Conservation (phyloP, 1,140 invertebrate genomes). For the Colletes latitarsis region DNA sequence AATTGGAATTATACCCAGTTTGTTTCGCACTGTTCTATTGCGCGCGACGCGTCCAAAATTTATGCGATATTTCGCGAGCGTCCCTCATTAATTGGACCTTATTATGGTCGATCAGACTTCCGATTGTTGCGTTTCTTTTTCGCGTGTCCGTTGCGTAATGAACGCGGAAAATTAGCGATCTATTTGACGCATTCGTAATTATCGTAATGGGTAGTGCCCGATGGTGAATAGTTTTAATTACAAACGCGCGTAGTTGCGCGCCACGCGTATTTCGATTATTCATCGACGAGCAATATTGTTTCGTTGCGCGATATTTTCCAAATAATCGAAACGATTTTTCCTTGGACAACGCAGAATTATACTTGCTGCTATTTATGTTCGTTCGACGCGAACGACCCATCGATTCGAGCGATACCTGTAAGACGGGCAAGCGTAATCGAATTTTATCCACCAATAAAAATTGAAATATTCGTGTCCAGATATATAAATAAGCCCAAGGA, state of each 20-base stretch:
- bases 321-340: too few relatives aligned
- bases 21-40: neutral
- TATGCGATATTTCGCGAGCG: neutral
- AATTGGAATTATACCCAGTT: slow-evolving; percentile 29
- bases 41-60: neutral
- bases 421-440: too few relatives aligned
- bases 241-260: neutral
- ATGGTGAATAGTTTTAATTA: slow-evolving; percentile 20
- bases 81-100: neutral
- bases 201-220: neutral
- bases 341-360: too few relatives aligned
- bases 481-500: too few relatives aligned
- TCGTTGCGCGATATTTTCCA: neutral
- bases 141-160: neutral
- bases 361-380: too few relatives aligned
- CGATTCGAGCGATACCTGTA: too few relatives aligned
- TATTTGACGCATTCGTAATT: neutral
- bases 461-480: too few relatives aligned
- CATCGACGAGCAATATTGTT: neutral
- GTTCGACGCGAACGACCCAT: too few relatives aligned
- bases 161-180: neutral
- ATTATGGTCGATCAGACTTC: neutral
- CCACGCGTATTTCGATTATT: neutral
- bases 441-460: too few relatives aligned
- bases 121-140: neutral